Evolutionary conservation across 2,888 invertebrate species (phyloP).

Genomic region (Drosophila prostipennis): DNA sequence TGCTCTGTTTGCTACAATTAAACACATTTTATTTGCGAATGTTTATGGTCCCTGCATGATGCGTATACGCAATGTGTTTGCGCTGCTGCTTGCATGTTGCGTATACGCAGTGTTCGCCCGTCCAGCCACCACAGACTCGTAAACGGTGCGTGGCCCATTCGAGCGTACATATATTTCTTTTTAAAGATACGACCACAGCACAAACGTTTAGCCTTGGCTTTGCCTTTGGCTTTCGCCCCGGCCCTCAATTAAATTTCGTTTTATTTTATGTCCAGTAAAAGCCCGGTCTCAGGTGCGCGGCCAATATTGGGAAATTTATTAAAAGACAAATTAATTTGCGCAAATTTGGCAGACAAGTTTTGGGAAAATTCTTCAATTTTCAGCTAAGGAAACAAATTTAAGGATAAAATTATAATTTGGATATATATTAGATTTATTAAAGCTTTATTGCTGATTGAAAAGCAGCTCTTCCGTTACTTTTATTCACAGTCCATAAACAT

Average conservation of each 20-base stretch:
- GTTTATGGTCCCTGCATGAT: conserved; percentile 63
- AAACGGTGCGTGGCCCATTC: conserved; percentile 53
- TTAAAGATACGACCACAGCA: conserved; percentile 56
- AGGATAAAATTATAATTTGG: not conserved
- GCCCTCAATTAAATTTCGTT: conserved; percentile 64
- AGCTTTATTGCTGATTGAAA: not conserved
- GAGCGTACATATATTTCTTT: conserved; percentile 43
- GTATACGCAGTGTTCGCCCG: conserved; percentile 59
- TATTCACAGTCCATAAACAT: not conserved
- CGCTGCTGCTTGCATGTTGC: conserved; percentile 56
- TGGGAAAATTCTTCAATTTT: not conserved
- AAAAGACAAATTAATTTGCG: conserved; percentile 7
- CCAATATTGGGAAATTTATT: conserved; percentile 2
- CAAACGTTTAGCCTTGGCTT: conserved; percentile 35
- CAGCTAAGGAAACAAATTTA: not conserved
- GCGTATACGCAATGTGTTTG: conserved; percentile 68
- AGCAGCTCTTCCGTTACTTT: not conserved
- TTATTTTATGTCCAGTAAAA: conserved; percentile 51
- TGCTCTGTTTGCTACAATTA: conserved; percentile 60
- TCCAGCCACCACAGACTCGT: conserved; percentile 45
- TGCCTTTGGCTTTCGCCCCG: not conserved
- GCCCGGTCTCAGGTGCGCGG: conserved; percentile 23
- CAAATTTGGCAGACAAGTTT: not conserved
- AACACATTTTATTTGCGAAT: conserved; percentile 64
- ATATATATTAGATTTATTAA: not conserved